Evolutionary conservation across 2,888 invertebrate genomes (phyloP).

Genomic region (Polydrusus tereticollis): DNA sequence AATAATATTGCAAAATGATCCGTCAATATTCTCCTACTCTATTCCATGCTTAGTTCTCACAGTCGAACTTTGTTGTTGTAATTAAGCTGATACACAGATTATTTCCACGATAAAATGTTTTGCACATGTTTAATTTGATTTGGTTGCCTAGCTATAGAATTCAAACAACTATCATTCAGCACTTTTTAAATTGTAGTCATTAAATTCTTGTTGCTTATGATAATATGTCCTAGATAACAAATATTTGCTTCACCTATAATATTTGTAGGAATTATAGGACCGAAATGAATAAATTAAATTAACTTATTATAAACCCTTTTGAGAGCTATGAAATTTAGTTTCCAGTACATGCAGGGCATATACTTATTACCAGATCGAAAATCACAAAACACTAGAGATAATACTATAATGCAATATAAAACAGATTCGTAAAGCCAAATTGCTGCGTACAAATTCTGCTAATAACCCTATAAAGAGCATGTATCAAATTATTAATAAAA

Average conservation of each 20-base stretch:
- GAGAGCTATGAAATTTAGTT: too few species aligned
- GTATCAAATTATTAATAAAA: too few species aligned
- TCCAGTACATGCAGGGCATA: too few species aligned
- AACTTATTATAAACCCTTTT: too few species aligned
- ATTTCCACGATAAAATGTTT: conserved; percentile 13
- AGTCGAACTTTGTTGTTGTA: conserved; percentile 15
- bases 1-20: background rate
- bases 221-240: background rate
- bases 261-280: background rate
- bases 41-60: background rate
- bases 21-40: background rate
- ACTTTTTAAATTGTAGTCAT: background rate
- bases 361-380: too few species aligned
- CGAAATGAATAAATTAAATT: too few species aligned
- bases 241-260: background rate
- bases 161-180: conserved; percentile 26
- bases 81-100: conserved; percentile 23
- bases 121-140: conserved; percentile 25
- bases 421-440: too few species aligned
- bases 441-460: too few species aligned
- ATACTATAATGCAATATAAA: too few species aligned
- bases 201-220: background rate
- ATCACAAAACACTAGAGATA: too few species aligned
- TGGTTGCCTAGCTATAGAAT: conserved; percentile 18
- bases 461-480: too few species aligned